These are phyloP conservation scores for Polypterus senegalus DNA, from an alignment of 2,113 vertebrate genomes.

Conservation along the genomic window DNA sequence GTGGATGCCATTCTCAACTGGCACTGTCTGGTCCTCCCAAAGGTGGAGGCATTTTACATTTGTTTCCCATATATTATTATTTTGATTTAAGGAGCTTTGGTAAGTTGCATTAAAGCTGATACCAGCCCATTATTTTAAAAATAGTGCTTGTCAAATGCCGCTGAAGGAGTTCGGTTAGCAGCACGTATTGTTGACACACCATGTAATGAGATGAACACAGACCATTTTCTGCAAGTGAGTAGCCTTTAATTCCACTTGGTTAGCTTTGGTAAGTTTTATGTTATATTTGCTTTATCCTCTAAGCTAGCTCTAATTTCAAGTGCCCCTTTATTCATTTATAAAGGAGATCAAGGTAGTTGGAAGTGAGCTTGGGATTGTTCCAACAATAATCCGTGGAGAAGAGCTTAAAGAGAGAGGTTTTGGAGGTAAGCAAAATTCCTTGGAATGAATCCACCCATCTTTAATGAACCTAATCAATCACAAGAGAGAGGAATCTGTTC, in stretches of 20 bases:
- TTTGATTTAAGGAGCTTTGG: no score
- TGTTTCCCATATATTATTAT: no score
- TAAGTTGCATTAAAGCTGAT: no score
- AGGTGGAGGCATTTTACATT: no score
- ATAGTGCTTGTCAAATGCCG: constrained; percentile 72
- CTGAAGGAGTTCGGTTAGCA: constrained; percentile 79
- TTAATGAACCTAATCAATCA: no score
- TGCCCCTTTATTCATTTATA: constrained; percentile 14
- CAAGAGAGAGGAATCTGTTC: no score
- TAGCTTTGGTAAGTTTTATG: neutral
- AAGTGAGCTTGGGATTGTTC: constrained; percentile 69
- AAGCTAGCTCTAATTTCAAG: neutral
- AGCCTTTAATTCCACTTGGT: neutral
- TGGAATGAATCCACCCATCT: no score
- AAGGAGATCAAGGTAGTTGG: constrained; percentile 89
- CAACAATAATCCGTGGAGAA: constrained; percentile 76
- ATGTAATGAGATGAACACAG: constrained; percentile 92
- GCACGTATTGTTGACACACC: constrained; percentile 93
- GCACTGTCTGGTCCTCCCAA: no score
- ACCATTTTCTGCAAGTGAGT: constrained; percentile 74
- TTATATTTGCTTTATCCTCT: neutral
- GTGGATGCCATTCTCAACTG: constrained; percentile 10
- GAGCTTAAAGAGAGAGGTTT: constrained; percentile 83
- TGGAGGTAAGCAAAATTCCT: constrained; percentile 59
- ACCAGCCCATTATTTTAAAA: constrained; percentile 3